Evolutionary conservation across 1,140 invertebrate genomes (phyloP), one percentile per base, ranked within the genome.

Genomic region (Vollenhovia emeryi): DNA sequence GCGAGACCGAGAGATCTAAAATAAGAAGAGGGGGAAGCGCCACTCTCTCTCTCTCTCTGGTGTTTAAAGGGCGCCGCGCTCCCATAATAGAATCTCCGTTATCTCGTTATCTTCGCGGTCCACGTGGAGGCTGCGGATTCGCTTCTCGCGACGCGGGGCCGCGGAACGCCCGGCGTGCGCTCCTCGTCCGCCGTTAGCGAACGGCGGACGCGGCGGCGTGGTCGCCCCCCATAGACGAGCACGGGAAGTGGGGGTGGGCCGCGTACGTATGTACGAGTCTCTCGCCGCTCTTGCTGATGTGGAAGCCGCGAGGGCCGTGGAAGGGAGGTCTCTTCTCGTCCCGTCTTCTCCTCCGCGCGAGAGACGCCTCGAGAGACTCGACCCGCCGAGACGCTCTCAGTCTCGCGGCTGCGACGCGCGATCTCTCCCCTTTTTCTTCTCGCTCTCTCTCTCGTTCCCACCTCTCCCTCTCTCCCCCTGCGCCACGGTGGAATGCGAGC

Each of bases 401-500:
- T n/a, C n/a, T n/a, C n/a, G n/a, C n/a, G n/a, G n/a, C n/a, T n/a
- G n/a, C n/a, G n/a, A n/a, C n/a, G n/a, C n/a, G n/a, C 43, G 55
- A 21, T 76, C 40, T 13, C 9, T 43, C 18, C 24, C 18, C 21
- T 3, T 27, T 18, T 50, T 18, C 15, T n/a, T 11, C 3, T 45
- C 45, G 11, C 45, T 50, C 48, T 18, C 9, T 68, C 18, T 52
- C 6, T 40, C 7, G 0, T 15, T 57, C 15, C 2, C 3, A 9
- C 1, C 18, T 15, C n/a, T 43, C 9, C 13, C 9, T 43, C 18
- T n/a, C 43, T 60, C 48, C n/a, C n/a, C n/a, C n/a, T n/a, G n/a
- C 15, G 5, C 33, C 13, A 30, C 15, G 11, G 50, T 69, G 9
- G 24, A 57, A 92, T 92, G 87, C 80, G 52, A 83, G 83, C 85